phyloP scores from a whole-genome alignment of 1,140 invertebrate genomes.

The Micrasema longulum region DNA sequence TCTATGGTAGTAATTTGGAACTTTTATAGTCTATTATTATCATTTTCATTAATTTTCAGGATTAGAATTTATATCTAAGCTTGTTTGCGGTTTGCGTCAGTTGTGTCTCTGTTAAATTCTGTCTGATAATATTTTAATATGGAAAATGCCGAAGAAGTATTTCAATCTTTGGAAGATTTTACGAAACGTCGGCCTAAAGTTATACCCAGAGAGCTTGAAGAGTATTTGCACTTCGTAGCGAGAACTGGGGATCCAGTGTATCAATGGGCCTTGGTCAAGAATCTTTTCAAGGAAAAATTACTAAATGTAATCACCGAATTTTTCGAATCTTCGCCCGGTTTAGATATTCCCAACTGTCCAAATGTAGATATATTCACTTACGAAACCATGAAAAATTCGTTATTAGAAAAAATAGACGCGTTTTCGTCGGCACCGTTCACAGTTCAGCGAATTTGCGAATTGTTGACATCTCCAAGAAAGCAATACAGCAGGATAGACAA shows the following conservation, averaged over 20 bases:
- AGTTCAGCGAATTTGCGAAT: constrained; percentile 94
- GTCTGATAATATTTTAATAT: constrained; percentile 62
- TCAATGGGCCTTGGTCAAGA: constrained; percentile 90
- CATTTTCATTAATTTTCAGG: too few relatives aligned
- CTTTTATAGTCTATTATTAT: too few relatives aligned
- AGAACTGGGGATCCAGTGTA: constrained; percentile 94
- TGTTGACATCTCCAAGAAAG: constrained; percentile 89
- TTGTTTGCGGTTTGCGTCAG: constrained; percentile 34
- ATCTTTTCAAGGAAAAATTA: constrained; percentile 88
- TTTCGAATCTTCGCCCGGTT: constrained; percentile 80
- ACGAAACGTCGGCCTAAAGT: constrained; percentile 83
- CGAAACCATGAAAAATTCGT: constrained; percentile 86
- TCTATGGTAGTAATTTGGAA: too few relatives aligned
- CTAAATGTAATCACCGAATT: constrained; percentile 89
- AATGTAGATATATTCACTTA: constrained; percentile 94
- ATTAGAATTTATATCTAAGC: too few relatives aligned
- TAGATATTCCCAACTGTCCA: constrained; percentile 82
- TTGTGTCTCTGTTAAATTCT: constrained; percentile 23
- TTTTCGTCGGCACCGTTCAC: constrained; percentile 94
- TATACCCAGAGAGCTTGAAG: constrained; percentile 90
- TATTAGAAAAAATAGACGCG: constrained; percentile 86
- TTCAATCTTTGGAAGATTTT: constrained; percentile 86
- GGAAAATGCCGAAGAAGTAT: constrained; percentile 88
- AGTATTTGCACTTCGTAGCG: constrained; percentile 91
- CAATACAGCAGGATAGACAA: constrained; percentile 97